Evolutionary conservation across 2,888 invertebrate species (phyloP).

Genomic region (Lycaena phlaeas): DNA sequence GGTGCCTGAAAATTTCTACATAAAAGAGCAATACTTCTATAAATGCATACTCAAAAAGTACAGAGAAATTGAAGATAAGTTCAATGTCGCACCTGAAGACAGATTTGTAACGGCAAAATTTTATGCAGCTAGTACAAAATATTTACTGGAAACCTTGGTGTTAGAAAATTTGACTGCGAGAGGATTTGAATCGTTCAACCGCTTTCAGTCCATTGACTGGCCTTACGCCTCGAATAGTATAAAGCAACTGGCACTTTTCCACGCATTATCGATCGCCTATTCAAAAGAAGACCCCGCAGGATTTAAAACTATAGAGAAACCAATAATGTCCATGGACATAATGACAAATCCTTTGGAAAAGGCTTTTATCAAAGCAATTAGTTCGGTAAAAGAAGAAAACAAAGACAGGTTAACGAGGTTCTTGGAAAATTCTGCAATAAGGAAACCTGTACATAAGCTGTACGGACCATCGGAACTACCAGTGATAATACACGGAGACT

Average conservation of each 20-base stretch:
- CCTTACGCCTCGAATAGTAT: slow-evolving; percentile 29
- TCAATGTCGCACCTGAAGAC: slow-evolving; percentile 22
- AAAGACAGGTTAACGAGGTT: slow-evolving; percentile 25
- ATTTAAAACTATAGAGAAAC: slow-evolving; percentile 17
- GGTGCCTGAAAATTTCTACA: slow-evolving; percentile 14
- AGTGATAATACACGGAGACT: slow-evolving; percentile 23
- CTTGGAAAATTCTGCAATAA: slow-evolving; percentile 11
- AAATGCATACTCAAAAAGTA: slow-evolving; percentile 20
- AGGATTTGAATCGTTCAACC: slow-evolving; percentile 24
- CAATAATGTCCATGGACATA: slow-evolving; percentile 5
- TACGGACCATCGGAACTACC: slow-evolving; percentile 17
- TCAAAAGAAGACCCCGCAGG: slow-evolving; percentile 27
- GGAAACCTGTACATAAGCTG: slow-evolving; percentile 18
- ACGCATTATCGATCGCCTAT: slow-evolving; percentile 35
- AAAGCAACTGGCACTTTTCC: slow-evolving; percentile 31
- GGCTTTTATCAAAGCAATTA: slow-evolving; percentile 16
- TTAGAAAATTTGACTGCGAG: slow-evolving; percentile 26
- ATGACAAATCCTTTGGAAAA: slow-evolving; percentile 13
- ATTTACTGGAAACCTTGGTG: slow-evolving; percentile 24
- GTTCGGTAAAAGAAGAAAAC: slow-evolving; percentile 25
- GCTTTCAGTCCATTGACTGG: slow-evolving; percentile 27
- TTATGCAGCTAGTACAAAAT: slow-evolving; percentile 19
- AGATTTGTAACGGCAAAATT: slow-evolving; percentile 24
- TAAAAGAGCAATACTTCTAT: slow-evolving; percentile 24
- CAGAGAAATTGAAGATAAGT: slow-evolving; percentile 21